Evolutionary conservation across 53 echinoderm and acorn worm genomes (phyloP), one percentile per base, ranked within the genome.

Genomic region (Hippasteria phrygiana): DNA sequence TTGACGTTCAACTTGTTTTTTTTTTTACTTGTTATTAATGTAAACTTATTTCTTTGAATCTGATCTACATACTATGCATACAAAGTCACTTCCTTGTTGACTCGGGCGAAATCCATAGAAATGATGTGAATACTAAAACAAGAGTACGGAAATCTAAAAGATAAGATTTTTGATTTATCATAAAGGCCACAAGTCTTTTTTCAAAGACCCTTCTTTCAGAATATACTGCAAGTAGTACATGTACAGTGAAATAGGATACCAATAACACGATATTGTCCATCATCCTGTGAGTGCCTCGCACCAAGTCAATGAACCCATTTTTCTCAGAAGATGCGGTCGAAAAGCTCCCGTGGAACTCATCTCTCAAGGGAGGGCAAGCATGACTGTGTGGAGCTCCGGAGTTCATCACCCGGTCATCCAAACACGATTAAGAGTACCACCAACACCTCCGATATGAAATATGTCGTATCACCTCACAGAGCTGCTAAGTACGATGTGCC

Each of bases 331-430:
- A 28, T 11, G 64, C 32, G 3, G 51, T 51, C 51, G 18, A 56
- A 24, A 55, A 55, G 11, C 55, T 55, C 22, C n/a, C 26, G 59
- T 26, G 20, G 3, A 14, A 26, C 46, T 45, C 46, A 7, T 59
- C 59, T 18, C 59, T 18, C 20, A 11, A 59, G 46, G 11, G 46
- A 45, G 5, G 46, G 46, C 46, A 67, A 67, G 69, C 69, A 34
- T 18, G 17, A 35, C 17, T 6, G 69, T 35, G 0, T 26, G 3
- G 26, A 11, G 34, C 69, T n/a, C 69, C 27, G 38, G 12, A 59
- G 59, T 59, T 67, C 69, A 36, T 67, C 69, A 67, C 73, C 73
- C 43, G 73, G 73, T 73, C 73, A 40, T 40, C 26, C 73, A 42
- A 73, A 73, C 43, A 73, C 32, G 43, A 73, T 73, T 40, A 43